Evolutionary conservation across 2,888 invertebrate genomes (phyloP), one percentile per base, ranked within the genome.

Genomic region (Marasmarcha lunaedactyla): DNA sequence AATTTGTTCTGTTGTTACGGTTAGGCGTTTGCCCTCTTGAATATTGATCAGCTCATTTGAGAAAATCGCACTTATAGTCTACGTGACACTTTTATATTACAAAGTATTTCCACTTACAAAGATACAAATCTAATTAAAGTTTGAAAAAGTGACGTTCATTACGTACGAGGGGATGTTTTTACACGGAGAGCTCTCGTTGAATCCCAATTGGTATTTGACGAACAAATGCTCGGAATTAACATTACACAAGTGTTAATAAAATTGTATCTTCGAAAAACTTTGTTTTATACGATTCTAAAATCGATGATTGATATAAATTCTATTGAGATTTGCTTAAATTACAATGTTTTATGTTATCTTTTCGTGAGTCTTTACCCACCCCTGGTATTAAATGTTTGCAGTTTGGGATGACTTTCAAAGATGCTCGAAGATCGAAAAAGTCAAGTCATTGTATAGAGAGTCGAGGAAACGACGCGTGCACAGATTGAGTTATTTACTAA

Each of bases 1-100:
- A 78, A 79, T 79, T 81, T 73, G 77, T 76, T 72, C 76, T 71
- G 73, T 77, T 78, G 77, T 73, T 72, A 71, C 71, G 65, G 62
- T 67, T 65, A 69, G 67, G 65, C 68, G 67, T 67, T 63, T 72
- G 73, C 71, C 34, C 63, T 55, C 63, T 68, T 71, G 81, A 81
- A 81, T 83, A 81, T 74, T 73, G 69, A 81, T 59, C 59, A 73
- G 73, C 70, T 78, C 73, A 78, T 81, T 79, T 74, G 62, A 48
- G 67, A 68, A 20, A 77, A 77, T 76, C 70, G 73, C 76, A 74
- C 72, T 70, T 74, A 76, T 73, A 76, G 69, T 62, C 68, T 71
- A 76, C 74, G 76, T 76, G 77, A 78, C 69, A 70, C 59, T 73
- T 72, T 73, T 74, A 63, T 63, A 59, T 54, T 44, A 56, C 47